phyloP scores from a whole-genome alignment of 1,140 invertebrate species.

The Magallana angulata region DNA sequence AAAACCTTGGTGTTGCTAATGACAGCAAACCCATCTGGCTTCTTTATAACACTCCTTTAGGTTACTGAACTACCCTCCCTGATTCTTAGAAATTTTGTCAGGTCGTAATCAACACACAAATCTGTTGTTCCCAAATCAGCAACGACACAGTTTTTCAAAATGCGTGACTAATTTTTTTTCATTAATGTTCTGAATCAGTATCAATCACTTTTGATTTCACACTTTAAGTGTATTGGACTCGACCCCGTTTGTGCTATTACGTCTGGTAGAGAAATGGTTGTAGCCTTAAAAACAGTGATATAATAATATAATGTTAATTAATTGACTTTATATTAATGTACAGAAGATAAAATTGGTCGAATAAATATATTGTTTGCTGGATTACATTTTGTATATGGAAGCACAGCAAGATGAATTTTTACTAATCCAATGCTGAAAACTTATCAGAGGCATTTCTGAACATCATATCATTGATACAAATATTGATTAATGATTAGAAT shows the following conservation, averaged over 20 bases:
- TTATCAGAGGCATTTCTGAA: too few relatives aligned
- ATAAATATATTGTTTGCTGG: neutral
- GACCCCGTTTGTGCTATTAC: neutral
- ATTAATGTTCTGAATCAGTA: neutral
- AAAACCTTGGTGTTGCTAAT: conserved; percentile 2
- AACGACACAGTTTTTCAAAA: neutral
- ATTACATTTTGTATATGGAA: neutral
- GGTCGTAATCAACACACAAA: neutral
- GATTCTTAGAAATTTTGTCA: neutral
- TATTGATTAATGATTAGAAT: too few relatives aligned
- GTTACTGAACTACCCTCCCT: neutral
- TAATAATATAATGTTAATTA: neutral
- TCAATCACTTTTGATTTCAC: neutral
- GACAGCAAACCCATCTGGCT: neutral
- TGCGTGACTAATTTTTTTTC: neutral
- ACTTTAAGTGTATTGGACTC: neutral
- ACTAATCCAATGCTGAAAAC: neutral
- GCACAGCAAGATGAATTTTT: neutral
- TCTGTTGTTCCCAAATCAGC: conserved; percentile 3
- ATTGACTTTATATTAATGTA: neutral
- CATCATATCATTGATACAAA: too few relatives aligned
- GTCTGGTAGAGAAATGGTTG: neutral
- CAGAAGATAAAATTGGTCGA: neutral
- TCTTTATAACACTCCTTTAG: conserved; percentile 25
- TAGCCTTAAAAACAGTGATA: neutral